Conservation (phyloP, 1,140 invertebrate species). For the Bilobella aurantiaca region DNA sequence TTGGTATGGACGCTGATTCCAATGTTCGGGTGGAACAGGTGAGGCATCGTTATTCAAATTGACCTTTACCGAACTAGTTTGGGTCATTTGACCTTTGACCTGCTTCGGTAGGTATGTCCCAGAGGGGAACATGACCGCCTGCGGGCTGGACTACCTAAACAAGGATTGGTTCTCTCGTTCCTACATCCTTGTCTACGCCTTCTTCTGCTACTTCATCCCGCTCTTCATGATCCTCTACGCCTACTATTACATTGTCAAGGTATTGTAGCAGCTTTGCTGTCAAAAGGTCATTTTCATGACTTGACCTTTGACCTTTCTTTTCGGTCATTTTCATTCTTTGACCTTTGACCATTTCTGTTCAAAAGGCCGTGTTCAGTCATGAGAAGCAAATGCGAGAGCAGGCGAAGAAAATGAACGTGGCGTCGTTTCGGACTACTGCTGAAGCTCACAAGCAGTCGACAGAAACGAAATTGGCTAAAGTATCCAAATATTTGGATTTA, state of each 20-base stretch:
- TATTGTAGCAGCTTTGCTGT: constrained; percentile 36
- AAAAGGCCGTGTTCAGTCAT: constrained; percentile 60
- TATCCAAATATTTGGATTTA: too few species aligned
- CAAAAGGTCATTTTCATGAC: too few species aligned
- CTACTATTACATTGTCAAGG: constrained; percentile 66
- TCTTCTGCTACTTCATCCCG: constrained; percentile 61
- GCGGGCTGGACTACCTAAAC: constrained; percentile 69
- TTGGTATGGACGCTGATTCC: constrained; percentile 58
- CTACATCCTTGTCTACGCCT: constrained; percentile 58
- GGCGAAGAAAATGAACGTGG: constrained; percentile 75
- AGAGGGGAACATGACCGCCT: constrained; percentile 77
- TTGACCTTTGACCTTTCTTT: too few species aligned
- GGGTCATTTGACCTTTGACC: neutral
- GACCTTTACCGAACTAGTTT: neutral
- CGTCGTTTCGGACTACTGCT: constrained; percentile 57
- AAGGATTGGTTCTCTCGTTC: constrained; percentile 48
- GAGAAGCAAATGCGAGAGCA: constrained; percentile 71
- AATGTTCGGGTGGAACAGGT: constrained; percentile 70
- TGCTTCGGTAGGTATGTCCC: constrained; percentile 57
- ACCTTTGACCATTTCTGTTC: too few species aligned
- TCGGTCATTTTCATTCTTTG: too few species aligned
- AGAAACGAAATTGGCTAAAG: constrained; percentile 56
- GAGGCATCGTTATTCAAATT: constrained; percentile 36
- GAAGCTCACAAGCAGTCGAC: constrained; percentile 51
- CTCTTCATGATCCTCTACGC: constrained; percentile 61